Evolutionary conservation across 2,888 invertebrate species (phyloP), one percentile per base, ranked within the genome.

Genomic region (Erebia palarica): DNA sequence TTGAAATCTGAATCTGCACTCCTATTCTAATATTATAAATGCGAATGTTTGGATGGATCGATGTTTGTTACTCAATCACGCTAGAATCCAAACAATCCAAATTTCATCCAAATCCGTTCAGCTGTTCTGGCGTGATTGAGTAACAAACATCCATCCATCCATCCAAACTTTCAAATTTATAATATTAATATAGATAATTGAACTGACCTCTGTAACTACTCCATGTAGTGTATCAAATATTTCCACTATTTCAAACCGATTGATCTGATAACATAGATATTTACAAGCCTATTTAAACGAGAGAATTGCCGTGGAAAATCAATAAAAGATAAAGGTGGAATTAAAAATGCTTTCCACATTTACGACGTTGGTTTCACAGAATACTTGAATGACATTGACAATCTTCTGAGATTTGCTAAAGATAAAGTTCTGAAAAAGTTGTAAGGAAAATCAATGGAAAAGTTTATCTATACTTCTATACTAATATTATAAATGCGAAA

Each of bases 251-350:
- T 36, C 36, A 53, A 36, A 51, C 13, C 57, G 44, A 13, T 57
- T 18, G 21, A 58, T 66, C 55, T 58, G 66, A 66, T 66, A 47
- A 44, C 13, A 55, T 11, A 44, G 44, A 44, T 66, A 66, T 57
- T 66, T 57, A 58, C 66, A 66, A 42, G 66, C 66, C 66, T 14
- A 66, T 66, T 47, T 66, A 47, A 66, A 58, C 57, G 42, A 58
- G 18, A 57, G 55, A 21, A 66, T 66, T 47, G 21, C 57, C 66
- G 65, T 16, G 44, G 42, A 44, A 58, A 66, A 58, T 58, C 66
- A 21, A 47, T 57, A 57, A 21, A 1, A 10, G 57, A 57, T 57
- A 66, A 44, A 0, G 44, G 3, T 7, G 14, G 14, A 66, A 57
- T 66, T 0, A 57, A 21, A 57, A 57, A 58, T 66, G 18, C 47